Evolutionary conservation across 2,113 vertebrate species (phyloP), one percentile per base, ranked within the genome.

Genomic region (Pipra filicauda): DNA sequence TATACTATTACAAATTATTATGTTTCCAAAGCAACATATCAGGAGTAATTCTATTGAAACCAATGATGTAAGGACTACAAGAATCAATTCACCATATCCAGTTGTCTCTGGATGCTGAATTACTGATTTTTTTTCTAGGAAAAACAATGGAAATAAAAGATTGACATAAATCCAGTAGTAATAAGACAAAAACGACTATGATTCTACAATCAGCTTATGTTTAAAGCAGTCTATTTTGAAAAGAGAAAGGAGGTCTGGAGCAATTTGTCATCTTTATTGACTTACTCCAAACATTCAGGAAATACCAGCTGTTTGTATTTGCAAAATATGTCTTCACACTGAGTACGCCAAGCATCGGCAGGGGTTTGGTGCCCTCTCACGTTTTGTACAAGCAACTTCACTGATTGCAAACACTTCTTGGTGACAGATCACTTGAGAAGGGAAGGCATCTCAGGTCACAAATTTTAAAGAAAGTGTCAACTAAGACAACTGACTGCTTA

Each of bases 351-450:
- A 43, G 14, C 48, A 75, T 51, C 57, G 64, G 79, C 26, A 57
- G 77, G 70, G 31, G 33, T 95, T 91, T 97, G 92, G 96, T 95
- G 97, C 97, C 98, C 97, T 95, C 97, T 96, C 64, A 49, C 7
- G 97, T 85, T 71, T 69, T 15, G 37, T 18, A 27, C 22, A 52
- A 39, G 76, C 88, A 93, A 35, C 48, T 55, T 72, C 79, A 78
- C 48, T 4, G n/a, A 59, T 1, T 30, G 24, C 17, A 75, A 69
- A 76, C 83, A 17, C 20, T 31, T 30, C 31, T 4, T 17, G 18
- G 6, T 12, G 28, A 71, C 0, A 4, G 33, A 67, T 49, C 3
- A 5, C 59, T 84, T 12, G 26, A 6, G 48, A 84, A 67, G 21
- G 27, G 48, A 84, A 67, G 21, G 27, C 23, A 76, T 54, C 62